Percentiles rank a stretch among this genome's conserved stretches.
Evolutionary conservation across 1,140 invertebrate species (phyloP).

Genomic region (Mizuhopecten yessoensis): DNA sequence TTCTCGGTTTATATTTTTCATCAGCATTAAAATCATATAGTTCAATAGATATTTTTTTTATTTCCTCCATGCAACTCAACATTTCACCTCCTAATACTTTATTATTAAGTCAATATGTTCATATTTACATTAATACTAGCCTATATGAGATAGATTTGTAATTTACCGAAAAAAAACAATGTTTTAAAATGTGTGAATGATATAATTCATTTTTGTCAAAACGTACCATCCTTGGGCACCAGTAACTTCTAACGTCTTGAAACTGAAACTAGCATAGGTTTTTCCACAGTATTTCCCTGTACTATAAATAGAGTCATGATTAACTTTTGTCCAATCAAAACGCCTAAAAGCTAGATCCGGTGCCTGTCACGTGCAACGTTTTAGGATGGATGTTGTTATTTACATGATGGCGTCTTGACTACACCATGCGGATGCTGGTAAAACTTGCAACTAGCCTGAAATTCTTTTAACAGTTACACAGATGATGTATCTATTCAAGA

Average conservation of each 20-base stretch:
- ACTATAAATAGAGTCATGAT: not conserved
- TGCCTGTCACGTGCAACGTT: not conserved
- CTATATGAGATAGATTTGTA: too few relatives aligned
- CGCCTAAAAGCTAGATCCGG: not conserved
- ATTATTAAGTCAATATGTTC: not conserved
- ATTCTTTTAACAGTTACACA: too few relatives aligned
- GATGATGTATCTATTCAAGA: too few relatives aligned
- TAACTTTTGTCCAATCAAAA: constrained; percentile 6
- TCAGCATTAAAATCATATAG: too few relatives aligned
- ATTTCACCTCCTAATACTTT: too few relatives aligned
- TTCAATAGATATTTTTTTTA: not conserved
- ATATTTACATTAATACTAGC: too few relatives aligned
- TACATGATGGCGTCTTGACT: constrained; percentile 1
- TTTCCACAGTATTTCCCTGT: not conserved
- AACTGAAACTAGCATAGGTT: not conserved
- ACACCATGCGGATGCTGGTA: not conserved
- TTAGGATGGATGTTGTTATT: not conserved
- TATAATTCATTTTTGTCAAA: not conserved
- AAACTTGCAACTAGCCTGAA: too few relatives aligned
- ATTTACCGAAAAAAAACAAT: not conserved
- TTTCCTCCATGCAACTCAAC: not conserved
- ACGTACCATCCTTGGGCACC: not conserved
- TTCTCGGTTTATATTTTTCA: too few relatives aligned
- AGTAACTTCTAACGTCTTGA: not conserved
- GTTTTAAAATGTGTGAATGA: not conserved